Evolutionary conservation across 2,888 invertebrate species (phyloP).

Genomic region (Cetonia aurata): DNA sequence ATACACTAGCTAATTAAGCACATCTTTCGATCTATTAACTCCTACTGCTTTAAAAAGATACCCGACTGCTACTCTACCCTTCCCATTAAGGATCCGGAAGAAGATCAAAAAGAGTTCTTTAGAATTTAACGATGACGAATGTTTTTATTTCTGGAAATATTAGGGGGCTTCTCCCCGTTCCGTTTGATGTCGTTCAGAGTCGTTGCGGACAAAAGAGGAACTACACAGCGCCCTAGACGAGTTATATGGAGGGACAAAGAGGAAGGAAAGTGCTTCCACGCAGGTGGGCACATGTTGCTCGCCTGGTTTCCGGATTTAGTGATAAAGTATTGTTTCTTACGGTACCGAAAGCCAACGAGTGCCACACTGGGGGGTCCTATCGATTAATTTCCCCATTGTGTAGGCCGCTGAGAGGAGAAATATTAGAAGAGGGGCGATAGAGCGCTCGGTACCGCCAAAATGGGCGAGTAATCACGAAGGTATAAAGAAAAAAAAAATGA

Average conservation of each 20-base stretch:
- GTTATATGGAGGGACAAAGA: slow-evolving; percentile 1
- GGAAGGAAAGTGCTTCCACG: slow-evolving; percentile 5
- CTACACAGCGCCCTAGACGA: too few species aligned
- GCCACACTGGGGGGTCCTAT: background rate
- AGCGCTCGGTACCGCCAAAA: background rate
- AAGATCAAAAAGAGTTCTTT: too few species aligned
- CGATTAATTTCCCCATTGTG: slow-evolving; percentile 11
- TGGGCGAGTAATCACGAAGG: background rate
- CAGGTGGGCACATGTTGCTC: slow-evolving; percentile 15
- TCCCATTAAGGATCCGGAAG: too few species aligned
- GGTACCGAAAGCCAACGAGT: slow-evolving; percentile 2
- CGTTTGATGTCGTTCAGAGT: background rate
- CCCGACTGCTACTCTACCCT: too few species aligned
- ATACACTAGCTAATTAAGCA: too few species aligned
- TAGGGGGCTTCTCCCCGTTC: background rate
- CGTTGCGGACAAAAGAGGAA: background rate
- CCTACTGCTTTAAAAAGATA: too few species aligned
- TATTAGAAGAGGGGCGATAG: background rate
- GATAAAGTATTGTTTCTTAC: slow-evolving; percentile 8
- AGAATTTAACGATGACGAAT: background rate
- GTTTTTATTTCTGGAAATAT: slow-evolving; percentile 12
- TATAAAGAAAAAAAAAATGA: background rate
- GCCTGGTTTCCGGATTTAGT: background rate
- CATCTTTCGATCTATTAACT: too few species aligned
- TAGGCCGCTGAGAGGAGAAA: background rate